Conservation (phyloP, 2,888 invertebrate species). For the Spicauda simplicius region DNA sequence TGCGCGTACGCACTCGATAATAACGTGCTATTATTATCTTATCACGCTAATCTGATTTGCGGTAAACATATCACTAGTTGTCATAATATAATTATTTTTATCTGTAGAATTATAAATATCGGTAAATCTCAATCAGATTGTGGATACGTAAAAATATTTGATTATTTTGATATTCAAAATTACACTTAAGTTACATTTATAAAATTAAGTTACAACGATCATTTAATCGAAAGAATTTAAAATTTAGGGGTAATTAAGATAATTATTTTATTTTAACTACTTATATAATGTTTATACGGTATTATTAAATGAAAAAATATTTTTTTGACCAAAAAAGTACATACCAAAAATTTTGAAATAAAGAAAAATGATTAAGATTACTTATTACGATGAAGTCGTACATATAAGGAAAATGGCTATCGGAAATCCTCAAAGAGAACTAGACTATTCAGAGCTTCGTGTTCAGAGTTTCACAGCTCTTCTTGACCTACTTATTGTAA, state of each 20-base stretch:
- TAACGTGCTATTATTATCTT: slow-evolving; percentile 12
- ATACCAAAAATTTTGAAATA: no score
- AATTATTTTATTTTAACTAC: no score
- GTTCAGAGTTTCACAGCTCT: neutral
- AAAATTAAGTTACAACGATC: no score
- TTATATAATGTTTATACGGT: no score
- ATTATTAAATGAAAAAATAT: no score
- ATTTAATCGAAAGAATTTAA: no score
- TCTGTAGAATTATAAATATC: neutral
- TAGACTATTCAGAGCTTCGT: neutral
- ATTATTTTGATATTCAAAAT: neutral
- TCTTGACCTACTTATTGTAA: slow-evolving; percentile 21
- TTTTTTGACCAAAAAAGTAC: no score
- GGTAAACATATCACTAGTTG: neutral
- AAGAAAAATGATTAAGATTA: neutral
- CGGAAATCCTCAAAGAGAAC: slow-evolving; percentile 13
- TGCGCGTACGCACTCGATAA: slow-evolving; percentile 21
- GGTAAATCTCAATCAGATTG: neutral
- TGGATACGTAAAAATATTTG: neutral
- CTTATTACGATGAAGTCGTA: neutral
- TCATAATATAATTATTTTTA: neutral
- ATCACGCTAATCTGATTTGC: slow-evolving; percentile 3
- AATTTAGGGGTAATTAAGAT: no score
- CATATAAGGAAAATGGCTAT: neutral
- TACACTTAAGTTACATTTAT: neutral